phyloP scores from a whole-genome alignment of 2,113 vertebrate genomes.

The Rhinogobius similis region DNA sequence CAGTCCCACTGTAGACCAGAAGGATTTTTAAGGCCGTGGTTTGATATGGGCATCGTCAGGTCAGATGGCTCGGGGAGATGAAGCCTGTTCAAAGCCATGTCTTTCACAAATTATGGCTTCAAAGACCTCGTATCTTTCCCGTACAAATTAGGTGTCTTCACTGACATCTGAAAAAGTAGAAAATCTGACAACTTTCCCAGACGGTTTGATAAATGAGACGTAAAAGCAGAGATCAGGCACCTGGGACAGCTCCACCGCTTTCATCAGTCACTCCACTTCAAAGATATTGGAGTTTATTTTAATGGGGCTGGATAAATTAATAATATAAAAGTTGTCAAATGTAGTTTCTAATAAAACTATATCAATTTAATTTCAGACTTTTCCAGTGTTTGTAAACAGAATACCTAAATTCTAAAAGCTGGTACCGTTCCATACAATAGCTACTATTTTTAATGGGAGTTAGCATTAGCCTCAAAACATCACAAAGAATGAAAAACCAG shows the following conservation, averaged over 20 bases:
- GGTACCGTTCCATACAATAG: too few species aligned
- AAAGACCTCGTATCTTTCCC: neutral
- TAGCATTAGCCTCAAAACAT: too few species aligned
- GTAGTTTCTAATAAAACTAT: neutral
- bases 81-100: neutral
- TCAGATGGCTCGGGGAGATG: conserved; percentile 8
- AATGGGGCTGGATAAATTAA: neutral
- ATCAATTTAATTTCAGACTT: neutral
- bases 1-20: too few species aligned
- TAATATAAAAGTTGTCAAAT: neutral
- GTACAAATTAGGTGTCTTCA: neutral
- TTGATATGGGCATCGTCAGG: neutral
- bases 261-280: neutral
- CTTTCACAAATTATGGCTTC: conserved; percentile 4
- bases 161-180: neutral
- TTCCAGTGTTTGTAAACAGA: too few species aligned
- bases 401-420: too few species aligned
- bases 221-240: neutral
- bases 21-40: conserved; percentile 7
- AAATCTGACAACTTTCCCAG: neutral
- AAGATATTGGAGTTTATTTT: neutral
- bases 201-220: conserved; percentile 3
- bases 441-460: too few species aligned
- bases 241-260: neutral
- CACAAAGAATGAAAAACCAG: too few species aligned